These are phyloP conservation scores for Steatocranus sp. DNA, from an alignment of 2,797 vertebrate genomes.

Conservation along the genomic window DNA sequence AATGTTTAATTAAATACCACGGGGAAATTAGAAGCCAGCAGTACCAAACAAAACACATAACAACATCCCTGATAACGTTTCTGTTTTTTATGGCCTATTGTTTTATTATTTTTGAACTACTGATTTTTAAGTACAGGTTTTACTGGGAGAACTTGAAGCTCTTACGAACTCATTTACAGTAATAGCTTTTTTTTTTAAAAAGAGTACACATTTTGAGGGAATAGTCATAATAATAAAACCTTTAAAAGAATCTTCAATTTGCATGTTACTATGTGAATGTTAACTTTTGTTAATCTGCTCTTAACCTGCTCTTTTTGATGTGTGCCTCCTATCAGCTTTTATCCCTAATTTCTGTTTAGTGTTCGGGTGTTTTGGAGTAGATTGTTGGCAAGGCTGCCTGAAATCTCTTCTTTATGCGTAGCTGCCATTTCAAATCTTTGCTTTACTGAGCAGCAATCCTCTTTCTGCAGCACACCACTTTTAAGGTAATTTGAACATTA, in stretches of 20 bases:
- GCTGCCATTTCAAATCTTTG: neutral
- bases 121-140: neutral
- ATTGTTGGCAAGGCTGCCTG: neutral
- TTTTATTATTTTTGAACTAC: neutral
- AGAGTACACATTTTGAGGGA: neutral
- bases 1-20: conserved; percentile 32
- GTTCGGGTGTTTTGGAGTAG: neutral
- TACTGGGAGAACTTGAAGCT: neutral
- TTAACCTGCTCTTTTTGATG: neutral
- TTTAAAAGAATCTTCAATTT: neutral
- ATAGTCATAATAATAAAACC: neutral
- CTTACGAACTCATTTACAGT: neutral
- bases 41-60: neutral
- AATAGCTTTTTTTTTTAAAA: neutral
- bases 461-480: neutral
- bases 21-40: conserved; percentile 18
- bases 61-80: neutral
- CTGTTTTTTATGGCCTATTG: neutral
- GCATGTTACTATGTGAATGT: conserved; percentile 7
- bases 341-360: neutral
- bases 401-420: neutral
- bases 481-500: neutral
- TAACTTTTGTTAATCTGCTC: neutral
- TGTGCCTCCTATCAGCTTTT: neutral
- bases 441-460: neutral